Conservation (phyloP, 2,888 invertebrate species). For the Ochlodes sylvanus region DNA sequence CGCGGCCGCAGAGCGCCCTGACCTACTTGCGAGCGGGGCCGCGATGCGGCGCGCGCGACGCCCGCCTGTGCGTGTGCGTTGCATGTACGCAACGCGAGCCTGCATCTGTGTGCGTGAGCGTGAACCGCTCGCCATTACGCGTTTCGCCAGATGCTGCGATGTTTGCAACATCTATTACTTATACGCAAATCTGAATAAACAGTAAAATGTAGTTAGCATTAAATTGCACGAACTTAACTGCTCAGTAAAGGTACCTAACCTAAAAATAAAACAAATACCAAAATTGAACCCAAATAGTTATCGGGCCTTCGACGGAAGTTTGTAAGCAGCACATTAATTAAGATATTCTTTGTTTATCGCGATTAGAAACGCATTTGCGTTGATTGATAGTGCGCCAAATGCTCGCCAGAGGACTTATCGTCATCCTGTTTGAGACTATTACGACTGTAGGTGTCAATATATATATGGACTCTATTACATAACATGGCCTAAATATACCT, state of each 20-base stretch:
- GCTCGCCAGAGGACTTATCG: too few species aligned
- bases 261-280: not conserved
- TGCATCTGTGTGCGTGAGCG: slow-evolving; percentile 74
- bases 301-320: too few species aligned
- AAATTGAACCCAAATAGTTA: too few species aligned
- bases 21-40: slow-evolving; percentile 84
- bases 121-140: slow-evolving; percentile 75
- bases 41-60: slow-evolving; percentile 81
- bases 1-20: slow-evolving; percentile 83
- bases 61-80: slow-evolving; percentile 64
- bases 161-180: slow-evolving; percentile 73
- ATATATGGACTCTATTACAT: too few species aligned
- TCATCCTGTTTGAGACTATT: too few species aligned
- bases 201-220: slow-evolving; percentile 29
- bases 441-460: too few species aligned
- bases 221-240: slow-evolving; percentile 1
- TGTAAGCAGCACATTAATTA: too few species aligned
- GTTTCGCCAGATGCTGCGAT: slow-evolving; percentile 80
- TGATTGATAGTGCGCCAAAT: too few species aligned
- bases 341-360: too few species aligned
- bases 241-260: not conserved
- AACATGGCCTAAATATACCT: too few species aligned
- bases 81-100: slow-evolving; percentile 58
- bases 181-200: slow-evolving; percentile 55
- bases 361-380: too few species aligned